Base-by-base conservation (phyloP, 2,113 vertebrate species). In the Anas platyrhynchos region DNA sequence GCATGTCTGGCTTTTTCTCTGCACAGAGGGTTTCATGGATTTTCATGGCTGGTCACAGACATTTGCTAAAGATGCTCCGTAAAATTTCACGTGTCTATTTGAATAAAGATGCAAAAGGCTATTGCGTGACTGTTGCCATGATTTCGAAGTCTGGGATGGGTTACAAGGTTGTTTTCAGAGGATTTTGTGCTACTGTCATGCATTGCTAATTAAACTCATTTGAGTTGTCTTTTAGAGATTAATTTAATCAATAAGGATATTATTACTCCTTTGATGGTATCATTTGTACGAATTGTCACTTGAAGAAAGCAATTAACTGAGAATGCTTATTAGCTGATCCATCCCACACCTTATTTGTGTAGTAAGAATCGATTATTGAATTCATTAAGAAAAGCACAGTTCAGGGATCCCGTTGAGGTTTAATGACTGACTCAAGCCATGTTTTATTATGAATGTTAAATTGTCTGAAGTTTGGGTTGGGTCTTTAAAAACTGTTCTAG, bases 241-340 rank as follows among this genome's bases (percentile, higher is more conserved):
- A 96, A 93, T 96, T 96, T 86, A 96, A 97, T 97, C 97, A 96
- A 97, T 97, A 91, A 88, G 88, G 91, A 93, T 96, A 97, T 97
- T 96, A 97, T 97, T 96, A 81, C 93, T 86, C 20, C 95, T 97
- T 97, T 96, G 96, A 97, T 97, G 93, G 93, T 89, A 93, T 96
- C 86, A 93, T 96, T 96, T 96, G 81, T 94, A 91, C 96, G 93
- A 96, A 96, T 93, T 92, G 94, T 93, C 94, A 96, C 82, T 96
- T 93, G 92, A 92, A 96, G 80, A 94, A 95, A 87, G 95, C 95
- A 96, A 93, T 96, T 96, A 96, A 89, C 69, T 80, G 85, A 31
- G 84, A 96, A 92, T 91, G 89, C 94, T 96, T 94, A 96, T 96
- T 96, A 96, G 83, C 91, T 96, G 86, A 83, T 96, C 83, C 86